Base-by-base conservation (phyloP, 2,888 invertebrate genomes). In the Camponotus fellah region DNA sequence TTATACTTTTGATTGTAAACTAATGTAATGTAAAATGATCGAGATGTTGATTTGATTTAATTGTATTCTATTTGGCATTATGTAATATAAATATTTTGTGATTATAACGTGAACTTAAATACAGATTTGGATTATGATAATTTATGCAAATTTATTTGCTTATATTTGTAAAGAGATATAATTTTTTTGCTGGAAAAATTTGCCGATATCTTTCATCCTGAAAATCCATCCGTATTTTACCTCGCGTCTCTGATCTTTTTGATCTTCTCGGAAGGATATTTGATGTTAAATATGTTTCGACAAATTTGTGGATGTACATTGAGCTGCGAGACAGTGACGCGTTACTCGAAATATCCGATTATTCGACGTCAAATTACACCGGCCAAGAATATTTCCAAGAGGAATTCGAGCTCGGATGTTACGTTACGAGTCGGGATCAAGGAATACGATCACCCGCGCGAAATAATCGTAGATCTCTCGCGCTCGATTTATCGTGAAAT, bases 401-500 rank as follows among this genome's bases (percentile, higher is more conserved):
- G 80, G 71, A 71, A 81, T 62, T 71, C 69, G 46, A 77, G 60
- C 68, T 65, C 26, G 64, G 17, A 65, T 40, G 37, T 58, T 69
- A 79, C 40, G 71, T 58, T 69, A 79, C 56, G 71, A 34, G 14
- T 46, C 37, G 17, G 65, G 64, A 65, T 76, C 79, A 56, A 56
- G 77, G 81, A 76, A 76, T 56, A 81, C 64, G 77, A 81, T 81
- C 81, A 76, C 21, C 81, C 49, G 81, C 77, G 77, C 74, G 72
- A 72, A 84, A 82, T 82, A 84, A 82, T 84, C 81, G 81, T 81
- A 65, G 84, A 84, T 72, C 74, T 74, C 74, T 81, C 49, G 84
- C 82, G 72, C 84, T 84, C 84, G 71, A 84, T 81, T 81, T 84
- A 71, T 84, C 84, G 81, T 74, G 81, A 82, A 84, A 81, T 81